A percentile compares a stretch with the other conserved stretches of the same genome.
These are phyloP conservation scores for Slavum lentiscoides DNA, from an alignment of 2,888 invertebrate species.

Conservation along the genomic window DNA sequence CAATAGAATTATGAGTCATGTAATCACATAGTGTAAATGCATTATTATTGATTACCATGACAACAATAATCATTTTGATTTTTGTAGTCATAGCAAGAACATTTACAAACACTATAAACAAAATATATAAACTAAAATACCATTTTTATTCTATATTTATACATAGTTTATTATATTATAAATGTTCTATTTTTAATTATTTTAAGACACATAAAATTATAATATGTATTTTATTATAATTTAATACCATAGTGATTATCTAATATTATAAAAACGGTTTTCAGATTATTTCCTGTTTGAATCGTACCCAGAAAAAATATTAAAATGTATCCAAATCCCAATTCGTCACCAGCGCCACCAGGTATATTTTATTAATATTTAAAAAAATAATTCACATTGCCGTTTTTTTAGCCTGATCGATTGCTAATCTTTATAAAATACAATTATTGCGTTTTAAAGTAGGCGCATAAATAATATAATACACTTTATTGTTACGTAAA, in stretches of 20 bases:
- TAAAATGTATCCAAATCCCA: slow-evolving; percentile 37
- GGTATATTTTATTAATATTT: slow-evolving; percentile 18
- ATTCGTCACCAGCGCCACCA: slow-evolving; percentile 13
- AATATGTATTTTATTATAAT: not conserved
- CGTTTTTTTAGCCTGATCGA: too few species aligned
- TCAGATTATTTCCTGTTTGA: not conserved
- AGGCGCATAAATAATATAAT: too few species aligned
- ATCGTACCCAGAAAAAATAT: not conserved
- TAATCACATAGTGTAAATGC: not conserved
- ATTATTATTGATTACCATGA: not conserved
- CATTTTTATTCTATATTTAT: not conserved
- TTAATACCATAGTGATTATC: not conserved
- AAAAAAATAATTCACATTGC: too few species aligned
- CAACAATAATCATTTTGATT: not conserved
- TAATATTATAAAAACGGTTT: not conserved
- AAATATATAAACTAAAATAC: not conserved
- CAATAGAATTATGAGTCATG: not conserved
- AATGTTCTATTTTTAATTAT: not conserved
- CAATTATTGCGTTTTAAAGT: too few species aligned
- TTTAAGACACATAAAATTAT: not conserved
- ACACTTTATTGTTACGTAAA: too few species aligned
- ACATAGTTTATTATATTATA: not conserved
- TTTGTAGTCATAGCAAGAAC: not conserved
- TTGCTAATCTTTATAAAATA: too few species aligned
- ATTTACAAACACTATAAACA: not conserved